phyloP scores from a whole-genome alignment of 2,888 invertebrate species.

The Cheiracanthium punctorium region DNA sequence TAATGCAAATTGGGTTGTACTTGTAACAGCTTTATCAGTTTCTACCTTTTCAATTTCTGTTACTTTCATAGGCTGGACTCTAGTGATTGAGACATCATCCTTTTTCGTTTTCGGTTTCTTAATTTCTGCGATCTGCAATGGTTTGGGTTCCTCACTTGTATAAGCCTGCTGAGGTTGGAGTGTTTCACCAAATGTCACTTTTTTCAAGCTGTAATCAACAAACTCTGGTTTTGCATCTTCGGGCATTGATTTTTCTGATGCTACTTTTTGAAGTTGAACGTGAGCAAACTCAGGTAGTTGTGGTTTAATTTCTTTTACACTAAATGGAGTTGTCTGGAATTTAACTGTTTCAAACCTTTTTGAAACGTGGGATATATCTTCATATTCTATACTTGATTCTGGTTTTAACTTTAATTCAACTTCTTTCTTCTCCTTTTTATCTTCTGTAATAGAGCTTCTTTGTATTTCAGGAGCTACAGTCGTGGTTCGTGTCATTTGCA shows the following conservation, averaged over 20 bases:
- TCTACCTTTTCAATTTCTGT: constrained; percentile 22
- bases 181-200: constrained; percentile 29
- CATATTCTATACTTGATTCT: constrained; percentile 27
- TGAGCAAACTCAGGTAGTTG: constrained; percentile 34
- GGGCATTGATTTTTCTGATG: constrained; percentile 11
- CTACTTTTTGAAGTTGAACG: constrained; percentile 42
- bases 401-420: not conserved
- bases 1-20: constrained; percentile 27
- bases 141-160: not conserved
- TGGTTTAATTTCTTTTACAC: constrained; percentile 29
- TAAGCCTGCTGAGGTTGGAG: constrained; percentile 36
- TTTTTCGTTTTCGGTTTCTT: no score
- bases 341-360: constrained; percentile 23
- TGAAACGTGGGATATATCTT: constrained; percentile 35
- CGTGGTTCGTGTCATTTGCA: not conserved
- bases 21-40: constrained; percentile 22
- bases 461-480: not conserved
- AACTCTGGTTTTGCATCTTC: constrained; percentile 56
- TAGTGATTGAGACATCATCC: constrained; percentile 8
- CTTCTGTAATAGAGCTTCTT: not conserved
- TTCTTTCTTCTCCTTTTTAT: not conserved
- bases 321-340: constrained; percentile 4
- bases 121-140: no score
- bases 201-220: constrained; percentile 41
- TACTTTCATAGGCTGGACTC: constrained; percentile 26